A percentile compares a stretch with the other conserved stretches of the same genome.
These are phyloP conservation scores for Halictus quadricinctus DNA, from an alignment of 2,888 invertebrate species.

Conservation along the genomic window DNA sequence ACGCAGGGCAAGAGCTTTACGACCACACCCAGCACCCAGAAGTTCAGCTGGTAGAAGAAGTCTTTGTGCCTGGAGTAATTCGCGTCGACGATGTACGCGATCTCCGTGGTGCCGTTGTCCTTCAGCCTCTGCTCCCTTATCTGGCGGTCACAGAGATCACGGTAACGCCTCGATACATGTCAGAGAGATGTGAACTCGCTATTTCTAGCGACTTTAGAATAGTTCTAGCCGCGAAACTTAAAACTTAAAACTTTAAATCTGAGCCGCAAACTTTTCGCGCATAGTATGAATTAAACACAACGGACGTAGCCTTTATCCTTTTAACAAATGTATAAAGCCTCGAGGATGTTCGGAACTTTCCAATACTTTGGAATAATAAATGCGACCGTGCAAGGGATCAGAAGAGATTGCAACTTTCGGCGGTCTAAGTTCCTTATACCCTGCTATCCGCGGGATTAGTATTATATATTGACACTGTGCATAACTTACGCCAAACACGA, in stretches of 20 bases:
- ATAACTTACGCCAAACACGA: slow-evolving; percentile 85
- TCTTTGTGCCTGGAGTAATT: slow-evolving; percentile 85
- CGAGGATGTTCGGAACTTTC: not conserved
- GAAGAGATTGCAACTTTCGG: not conserved
- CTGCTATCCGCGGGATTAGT: not conserved
- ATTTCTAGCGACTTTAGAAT: too few relatives aligned
- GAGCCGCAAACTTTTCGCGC: too few relatives aligned
- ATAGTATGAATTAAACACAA: not conserved
- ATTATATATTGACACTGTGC: not conserved
- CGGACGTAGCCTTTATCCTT: not conserved
- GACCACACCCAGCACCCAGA: slow-evolving; percentile 91
- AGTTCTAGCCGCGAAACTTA: too few relatives aligned
- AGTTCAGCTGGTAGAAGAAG: slow-evolving; percentile 88
- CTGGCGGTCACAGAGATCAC: slow-evolving; percentile 56
- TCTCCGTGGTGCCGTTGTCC: slow-evolving; percentile 69
- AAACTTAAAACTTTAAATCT: too few relatives aligned
- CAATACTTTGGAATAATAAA: not conserved
- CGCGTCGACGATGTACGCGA: slow-evolving; percentile 78
- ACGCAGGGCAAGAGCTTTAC: slow-evolving; percentile 92
- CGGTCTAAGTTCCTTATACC: not conserved
- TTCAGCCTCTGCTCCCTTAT: slow-evolving; percentile 69
- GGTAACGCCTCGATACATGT: too few relatives aligned
- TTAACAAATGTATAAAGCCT: not conserved
- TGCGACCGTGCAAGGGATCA: not conserved
- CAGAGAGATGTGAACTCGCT: too few relatives aligned